Conservation (phyloP, 1,140 invertebrate species). For the Diplogasteroides magnus region DNA sequence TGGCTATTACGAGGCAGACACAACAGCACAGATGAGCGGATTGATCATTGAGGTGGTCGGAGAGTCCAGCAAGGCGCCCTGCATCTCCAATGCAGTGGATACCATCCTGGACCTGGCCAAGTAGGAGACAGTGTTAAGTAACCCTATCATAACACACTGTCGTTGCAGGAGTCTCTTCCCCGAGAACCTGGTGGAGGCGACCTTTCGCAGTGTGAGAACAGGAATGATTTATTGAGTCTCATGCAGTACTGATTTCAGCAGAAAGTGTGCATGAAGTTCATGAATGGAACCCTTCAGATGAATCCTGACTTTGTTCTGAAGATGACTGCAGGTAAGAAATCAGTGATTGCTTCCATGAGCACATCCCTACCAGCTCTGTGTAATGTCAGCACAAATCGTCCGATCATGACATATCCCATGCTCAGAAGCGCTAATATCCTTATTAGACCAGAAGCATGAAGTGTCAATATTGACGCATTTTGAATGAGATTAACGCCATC, state of each 20-base stretch:
- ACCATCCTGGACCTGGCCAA: constrained; percentile 38
- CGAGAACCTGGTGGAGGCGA: constrained; percentile 39
- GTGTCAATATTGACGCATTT: too few species aligned
- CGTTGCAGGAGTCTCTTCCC: constrained; percentile 37
- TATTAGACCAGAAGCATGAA: too few species aligned
- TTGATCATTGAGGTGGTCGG: constrained; percentile 4
- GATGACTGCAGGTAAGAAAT: constrained; percentile 11
- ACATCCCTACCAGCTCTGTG: too few species aligned
- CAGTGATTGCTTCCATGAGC: background rate
- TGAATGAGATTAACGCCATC: too few species aligned
- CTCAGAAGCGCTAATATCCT: too few species aligned
- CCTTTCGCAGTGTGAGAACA: constrained; percentile 20
- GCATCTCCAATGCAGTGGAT: constrained; percentile 34
- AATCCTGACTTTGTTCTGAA: constrained; percentile 21
- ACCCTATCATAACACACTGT: too few species aligned
- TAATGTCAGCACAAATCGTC: too few species aligned
- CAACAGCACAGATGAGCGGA: too few species aligned
- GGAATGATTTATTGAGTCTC: background rate
- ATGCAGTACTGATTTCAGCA: constrained; percentile 10
- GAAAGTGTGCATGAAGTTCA: constrained; percentile 26
- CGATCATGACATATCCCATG: too few species aligned
- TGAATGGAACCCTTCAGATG: constrained; percentile 15
- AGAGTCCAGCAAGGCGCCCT: constrained; percentile 16
- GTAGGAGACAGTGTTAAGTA: too few species aligned
- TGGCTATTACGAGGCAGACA: too few species aligned